A percentile compares a stretch with the other conserved stretches of the same genome.
phyloP scores from a whole-genome alignment of 2,113 vertebrate species.

The Eleginops maclovinus region DNA sequence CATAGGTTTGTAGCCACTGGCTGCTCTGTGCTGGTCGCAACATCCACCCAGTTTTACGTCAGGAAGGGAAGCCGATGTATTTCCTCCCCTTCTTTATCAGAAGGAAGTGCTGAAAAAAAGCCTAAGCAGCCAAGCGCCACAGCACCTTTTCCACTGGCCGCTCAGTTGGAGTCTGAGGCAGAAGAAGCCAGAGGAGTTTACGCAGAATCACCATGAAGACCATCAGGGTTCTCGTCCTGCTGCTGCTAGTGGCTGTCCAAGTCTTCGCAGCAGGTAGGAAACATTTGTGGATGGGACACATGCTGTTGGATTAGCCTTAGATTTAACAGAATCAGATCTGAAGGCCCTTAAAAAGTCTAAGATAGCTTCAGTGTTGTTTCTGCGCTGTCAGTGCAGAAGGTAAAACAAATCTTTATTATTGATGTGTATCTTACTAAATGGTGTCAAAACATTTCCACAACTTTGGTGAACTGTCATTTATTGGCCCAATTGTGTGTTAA shows the following conservation, averaged over 20 bases:
- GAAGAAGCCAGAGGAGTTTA: constrained; percentile 42
- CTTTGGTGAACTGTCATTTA: not conserved
- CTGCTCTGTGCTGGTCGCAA: constrained; percentile 35
- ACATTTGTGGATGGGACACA: not conserved
- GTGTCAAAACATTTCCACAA: not conserved
- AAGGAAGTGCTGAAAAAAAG: constrained; percentile 81
- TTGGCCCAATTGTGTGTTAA: not conserved
- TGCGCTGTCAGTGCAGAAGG: too few relatives aligned
- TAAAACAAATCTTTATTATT: too few relatives aligned
- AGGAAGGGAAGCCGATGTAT: constrained; percentile 71
- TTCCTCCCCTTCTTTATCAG: constrained; percentile 78
- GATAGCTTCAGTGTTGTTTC: too few relatives aligned
- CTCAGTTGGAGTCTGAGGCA: constrained; percentile 28
- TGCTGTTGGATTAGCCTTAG: not conserved
- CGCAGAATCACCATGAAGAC: constrained; percentile 65
- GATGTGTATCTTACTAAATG: too few relatives aligned
- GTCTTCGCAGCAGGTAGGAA: constrained; percentile 58
- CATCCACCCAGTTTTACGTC: constrained; percentile 59
- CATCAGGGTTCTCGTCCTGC: constrained; percentile 33
- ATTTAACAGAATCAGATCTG: not conserved
- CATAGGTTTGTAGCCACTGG: constrained; percentile 27
- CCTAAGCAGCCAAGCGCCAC: constrained; percentile 35
- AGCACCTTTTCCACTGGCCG: constrained; percentile 58
- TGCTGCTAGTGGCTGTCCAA: constrained; percentile 44
- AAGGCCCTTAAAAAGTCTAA: not conserved